Evolutionary conservation across 2,113 vertebrate species (phyloP), one percentile per base, ranked within the genome.

Genomic region (Thunnus maccoyii): DNA sequence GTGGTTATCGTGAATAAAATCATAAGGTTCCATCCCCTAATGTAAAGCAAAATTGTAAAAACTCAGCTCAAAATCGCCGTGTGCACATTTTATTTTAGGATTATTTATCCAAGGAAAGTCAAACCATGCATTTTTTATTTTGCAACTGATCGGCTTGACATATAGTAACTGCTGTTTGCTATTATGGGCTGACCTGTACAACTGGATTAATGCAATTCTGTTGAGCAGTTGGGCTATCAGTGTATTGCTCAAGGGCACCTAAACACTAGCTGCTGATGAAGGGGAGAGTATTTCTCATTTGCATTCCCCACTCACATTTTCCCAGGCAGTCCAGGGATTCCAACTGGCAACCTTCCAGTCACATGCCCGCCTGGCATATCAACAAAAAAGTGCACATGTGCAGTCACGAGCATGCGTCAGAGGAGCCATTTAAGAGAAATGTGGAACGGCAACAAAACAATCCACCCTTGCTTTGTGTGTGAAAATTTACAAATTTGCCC

Each of bases 401-500:
- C 77, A 30, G 36, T 47, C 27, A 48, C 0, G 5, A 51, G 18
- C 57, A 27, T 44, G 2, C 12, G 17, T 44, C 41, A 16, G 7
- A 75, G 14, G 32, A 58, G 47, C 1, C n/a, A 62, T 58, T 27
- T 47, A 54, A 60, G 56, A 55, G 32, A 58, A 69, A 76, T 73
- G 56, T 54, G 4, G 25, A 82, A 83, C 46, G 55, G 82, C 66
- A 41, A 84, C 60, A 86, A 58, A 76, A 70, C 17, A 25, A 57
- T 54, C 51, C 57, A n/a, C 44, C 44, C 27, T 72, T 11, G 17
- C 63, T 74, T 78, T 83, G 46, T 76, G 60, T 56, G 68, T 75
- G 41, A 66, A 84, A 80, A 89, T 86, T 4, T 67, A 68, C 81
- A 76, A 72, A 79, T 84, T 57, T 87, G 54, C 80, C 80, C 57